These are phyloP conservation scores for Rallus crepitans DNA, from an alignment of 2,797 vertebrate genomes.

Conservation along the genomic window DNA sequence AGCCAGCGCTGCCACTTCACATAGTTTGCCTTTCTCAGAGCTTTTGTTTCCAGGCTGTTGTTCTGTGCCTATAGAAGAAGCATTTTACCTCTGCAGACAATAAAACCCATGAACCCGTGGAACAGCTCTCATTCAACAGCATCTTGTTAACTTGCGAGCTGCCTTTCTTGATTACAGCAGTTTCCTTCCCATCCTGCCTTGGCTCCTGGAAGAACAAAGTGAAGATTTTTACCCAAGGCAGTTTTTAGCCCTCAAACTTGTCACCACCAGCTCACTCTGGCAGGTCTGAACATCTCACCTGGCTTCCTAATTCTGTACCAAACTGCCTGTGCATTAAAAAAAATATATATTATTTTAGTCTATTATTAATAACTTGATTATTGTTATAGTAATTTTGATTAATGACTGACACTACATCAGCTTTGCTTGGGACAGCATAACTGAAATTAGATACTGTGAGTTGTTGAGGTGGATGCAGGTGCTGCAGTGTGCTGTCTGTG, in stretches of 20 bases:
- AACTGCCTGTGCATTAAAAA: not conserved
- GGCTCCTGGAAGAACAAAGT: not conserved
- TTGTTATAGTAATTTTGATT: not conserved
- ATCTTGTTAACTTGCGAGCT: not conserved
- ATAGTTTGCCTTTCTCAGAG: not conserved
- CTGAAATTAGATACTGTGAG: not conserved
- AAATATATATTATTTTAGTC: not conserved
- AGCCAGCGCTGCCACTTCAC: not conserved
- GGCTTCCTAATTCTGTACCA: not conserved
- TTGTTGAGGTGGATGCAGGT: not conserved
- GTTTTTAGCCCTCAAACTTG: not conserved
- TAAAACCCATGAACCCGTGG: not conserved
- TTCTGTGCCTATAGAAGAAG: not conserved
- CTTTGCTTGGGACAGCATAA: not conserved
- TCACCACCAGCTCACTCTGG: not conserved
- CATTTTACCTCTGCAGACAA: not conserved
- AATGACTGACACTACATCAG: not conserved
- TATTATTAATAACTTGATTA: not conserved
- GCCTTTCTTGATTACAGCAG: not conserved
- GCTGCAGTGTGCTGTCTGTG: not conserved
- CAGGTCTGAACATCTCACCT: not conserved
- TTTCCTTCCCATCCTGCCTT: not conserved
- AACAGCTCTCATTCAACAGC: not conserved
- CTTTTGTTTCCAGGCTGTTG: constrained; percentile 4
- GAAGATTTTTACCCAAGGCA: not conserved